Evolutionary conservation across 1,140 invertebrate species (phyloP).

Genomic region (Pinna nobilis): DNA sequence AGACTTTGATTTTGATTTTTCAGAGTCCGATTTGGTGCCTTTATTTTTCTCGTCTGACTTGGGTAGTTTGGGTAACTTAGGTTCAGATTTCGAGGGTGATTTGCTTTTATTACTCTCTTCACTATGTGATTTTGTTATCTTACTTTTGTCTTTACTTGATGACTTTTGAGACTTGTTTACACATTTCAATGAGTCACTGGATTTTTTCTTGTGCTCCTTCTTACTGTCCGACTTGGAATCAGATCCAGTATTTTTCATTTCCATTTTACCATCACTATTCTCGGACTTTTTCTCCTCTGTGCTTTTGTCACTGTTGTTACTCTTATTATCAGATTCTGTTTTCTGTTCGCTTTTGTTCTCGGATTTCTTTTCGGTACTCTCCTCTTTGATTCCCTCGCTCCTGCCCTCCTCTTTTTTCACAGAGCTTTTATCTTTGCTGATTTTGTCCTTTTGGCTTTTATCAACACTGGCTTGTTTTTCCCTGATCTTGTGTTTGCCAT

Average conservation of each 20-base stretch:
- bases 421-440: slow-evolving; percentile 38
- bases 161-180: neutral
- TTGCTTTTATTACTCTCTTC: neutral
- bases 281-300: slow-evolving; percentile 14
- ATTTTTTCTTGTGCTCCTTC: neutral
- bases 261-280: slow-evolving; percentile 12
- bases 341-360: slow-evolving; percentile 36
- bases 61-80: neutral
- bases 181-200: neutral
- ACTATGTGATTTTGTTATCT: neutral
- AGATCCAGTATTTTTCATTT: neutral
- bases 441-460: slow-evolving; percentile 33
- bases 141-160: slow-evolving; percentile 5
- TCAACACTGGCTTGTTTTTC: slow-evolving; percentile 24
- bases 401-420: slow-evolving; percentile 36
- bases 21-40: slow-evolving; percentile 35
- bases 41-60: neutral
- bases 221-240: slow-evolving; percentile 3
- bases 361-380: slow-evolving; percentile 19
- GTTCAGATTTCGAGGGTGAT: neutral
- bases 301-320: neutral
- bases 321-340: slow-evolving; percentile 20
- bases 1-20: slow-evolving; percentile 54
- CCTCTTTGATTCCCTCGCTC: slow-evolving; percentile 28
- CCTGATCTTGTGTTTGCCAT: slow-evolving; percentile 23